A percentile compares a stretch with the other conserved stretches of the same genome.
Conservation (phyloP, 2,113 vertebrate species). For the Spheniscus mendiculus region DNA sequence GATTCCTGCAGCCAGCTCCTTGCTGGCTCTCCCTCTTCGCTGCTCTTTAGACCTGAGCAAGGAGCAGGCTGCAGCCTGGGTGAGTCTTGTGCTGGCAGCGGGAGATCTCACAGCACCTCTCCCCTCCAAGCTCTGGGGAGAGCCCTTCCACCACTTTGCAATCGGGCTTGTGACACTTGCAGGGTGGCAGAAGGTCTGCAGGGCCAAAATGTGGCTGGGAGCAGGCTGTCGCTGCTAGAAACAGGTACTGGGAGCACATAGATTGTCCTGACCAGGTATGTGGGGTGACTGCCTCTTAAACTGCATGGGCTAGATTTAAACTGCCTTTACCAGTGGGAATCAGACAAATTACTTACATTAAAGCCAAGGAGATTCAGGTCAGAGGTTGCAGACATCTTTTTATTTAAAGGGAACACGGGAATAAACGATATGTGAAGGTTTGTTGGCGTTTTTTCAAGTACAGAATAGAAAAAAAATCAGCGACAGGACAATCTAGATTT, state of each 20-base stretch:
- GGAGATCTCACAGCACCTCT: neutral
- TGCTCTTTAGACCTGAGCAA: neutral
- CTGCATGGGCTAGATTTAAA: neutral
- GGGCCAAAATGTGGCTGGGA: neutral
- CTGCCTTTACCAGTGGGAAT: neutral
- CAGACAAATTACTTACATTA: neutral
- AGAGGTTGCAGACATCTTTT: neutral
- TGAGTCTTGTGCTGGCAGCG: neutral
- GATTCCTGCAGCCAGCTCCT: neutral
- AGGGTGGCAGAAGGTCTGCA: neutral
- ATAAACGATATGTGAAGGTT: neutral
- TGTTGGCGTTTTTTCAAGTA: neutral
- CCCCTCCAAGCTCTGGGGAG: neutral
- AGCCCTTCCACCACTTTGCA: neutral
- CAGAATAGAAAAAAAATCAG: neutral
- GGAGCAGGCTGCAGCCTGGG: neutral
- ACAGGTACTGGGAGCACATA: neutral
- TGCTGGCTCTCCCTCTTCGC: neutral
- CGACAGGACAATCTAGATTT: neutral
- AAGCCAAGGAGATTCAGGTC: neutral
- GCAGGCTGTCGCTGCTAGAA: neutral
- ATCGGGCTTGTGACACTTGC: neutral
- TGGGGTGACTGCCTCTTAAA: neutral
- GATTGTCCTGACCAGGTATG: neutral
- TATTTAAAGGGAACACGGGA: neutral